Evolutionary conservation across 2,888 invertebrate genomes (phyloP).

Genomic region (Leptinotarsa haldemani): DNA sequence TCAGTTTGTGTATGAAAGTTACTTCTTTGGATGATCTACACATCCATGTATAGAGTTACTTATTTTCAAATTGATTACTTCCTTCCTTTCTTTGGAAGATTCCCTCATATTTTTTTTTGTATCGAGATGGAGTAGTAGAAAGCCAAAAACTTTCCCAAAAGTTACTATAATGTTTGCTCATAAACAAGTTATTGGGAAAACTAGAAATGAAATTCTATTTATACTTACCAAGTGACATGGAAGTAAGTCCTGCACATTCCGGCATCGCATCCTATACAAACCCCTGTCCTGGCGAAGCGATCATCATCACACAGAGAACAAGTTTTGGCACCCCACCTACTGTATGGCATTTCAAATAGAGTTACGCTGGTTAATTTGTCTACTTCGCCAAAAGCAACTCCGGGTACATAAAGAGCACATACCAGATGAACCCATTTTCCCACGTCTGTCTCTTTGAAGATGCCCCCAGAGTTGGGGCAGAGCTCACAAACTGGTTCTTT

Average conservation of each 20-base stretch:
- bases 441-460: conserved; percentile 96
- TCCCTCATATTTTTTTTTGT: too few relatives aligned
- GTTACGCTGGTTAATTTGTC: conserved; percentile 92
- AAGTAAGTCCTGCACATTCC: conserved; percentile 98
- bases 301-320: conserved; percentile 92
- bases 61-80: too few relatives aligned
- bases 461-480: conserved; percentile 92
- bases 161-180: too few relatives aligned
- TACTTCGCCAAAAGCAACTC: conserved; percentile 96
- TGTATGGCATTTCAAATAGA: conserved; percentile 97
- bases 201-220: too few relatives aligned
- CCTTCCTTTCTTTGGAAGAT: too few relatives aligned
- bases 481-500: conserved; percentile 92
- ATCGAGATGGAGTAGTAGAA: too few relatives aligned
- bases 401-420: conserved; percentile 97
- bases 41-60: too few relatives aligned
- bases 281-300: conserved; percentile 89
- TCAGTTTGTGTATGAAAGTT: too few relatives aligned
- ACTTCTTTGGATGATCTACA: too few relatives aligned
- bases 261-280: conserved; percentile 97
- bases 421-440: conserved; percentile 98
- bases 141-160: too few relatives aligned
- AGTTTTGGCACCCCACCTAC: conserved; percentile 93
- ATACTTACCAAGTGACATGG: conserved; percentile 68
- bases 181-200: too few relatives aligned